phyloP scores from a whole-genome alignment of 2,113 vertebrate species.

The Mirza zaza region DNA sequence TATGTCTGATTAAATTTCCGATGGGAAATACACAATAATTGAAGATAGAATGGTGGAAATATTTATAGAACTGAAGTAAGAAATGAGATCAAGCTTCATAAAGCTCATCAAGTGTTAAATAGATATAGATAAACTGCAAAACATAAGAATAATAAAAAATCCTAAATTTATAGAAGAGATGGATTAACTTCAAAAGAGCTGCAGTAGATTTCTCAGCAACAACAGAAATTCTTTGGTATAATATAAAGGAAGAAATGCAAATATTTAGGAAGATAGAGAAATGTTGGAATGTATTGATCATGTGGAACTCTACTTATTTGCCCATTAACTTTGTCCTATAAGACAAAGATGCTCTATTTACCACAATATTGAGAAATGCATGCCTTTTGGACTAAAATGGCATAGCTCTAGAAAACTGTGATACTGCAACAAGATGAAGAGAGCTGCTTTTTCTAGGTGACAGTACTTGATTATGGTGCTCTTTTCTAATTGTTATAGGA shows the following conservation, averaged over 20 bases:
- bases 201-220: background rate
- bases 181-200: background rate
- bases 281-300: background rate
- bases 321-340: background rate
- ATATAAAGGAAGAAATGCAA: background rate
- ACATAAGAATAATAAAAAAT: background rate
- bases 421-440: background rate
- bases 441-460: background rate
- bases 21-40: background rate
- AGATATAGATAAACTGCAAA: background rate
- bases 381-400: background rate
- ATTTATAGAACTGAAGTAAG: background rate
- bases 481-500: background rate
- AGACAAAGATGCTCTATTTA: background rate
- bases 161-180: background rate
- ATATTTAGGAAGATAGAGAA: background rate
- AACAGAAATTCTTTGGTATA: background rate
- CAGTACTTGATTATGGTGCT: background rate
- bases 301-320: background rate
- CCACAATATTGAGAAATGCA: background rate
- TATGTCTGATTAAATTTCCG: background rate
- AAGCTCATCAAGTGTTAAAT: background rate
- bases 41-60: background rate
- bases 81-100: background rate
- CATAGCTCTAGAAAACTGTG: background rate